phyloP scores from a whole-genome alignment of 2,797 vertebrate genomes.

The Etheostoma nigrum region DNA sequence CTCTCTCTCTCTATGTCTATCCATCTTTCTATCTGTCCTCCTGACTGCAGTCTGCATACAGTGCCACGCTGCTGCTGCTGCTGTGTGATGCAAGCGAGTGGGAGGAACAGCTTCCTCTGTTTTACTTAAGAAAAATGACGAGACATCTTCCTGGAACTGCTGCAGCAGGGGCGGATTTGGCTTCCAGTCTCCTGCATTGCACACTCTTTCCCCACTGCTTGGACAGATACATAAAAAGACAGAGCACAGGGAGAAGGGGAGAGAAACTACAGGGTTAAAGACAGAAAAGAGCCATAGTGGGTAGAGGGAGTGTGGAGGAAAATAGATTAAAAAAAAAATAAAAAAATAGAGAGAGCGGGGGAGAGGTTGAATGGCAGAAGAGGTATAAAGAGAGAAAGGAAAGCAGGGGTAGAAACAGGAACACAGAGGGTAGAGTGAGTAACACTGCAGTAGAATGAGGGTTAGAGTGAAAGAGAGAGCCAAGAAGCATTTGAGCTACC shows the following conservation, averaged over 20 bases:
- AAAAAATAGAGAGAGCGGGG: constrained; percentile 5
- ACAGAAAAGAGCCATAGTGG: constrained; percentile 32
- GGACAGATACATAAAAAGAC: constrained; percentile 59
- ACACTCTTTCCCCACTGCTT: constrained; percentile 59
- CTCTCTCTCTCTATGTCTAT: constrained; percentile 57
- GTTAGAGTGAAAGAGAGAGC: constrained; percentile 64
- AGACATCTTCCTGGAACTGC: constrained; percentile 65
- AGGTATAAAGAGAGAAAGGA: constrained; percentile 44
- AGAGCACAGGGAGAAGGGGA: constrained; percentile 11
- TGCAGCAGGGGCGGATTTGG: constrained; percentile 69
- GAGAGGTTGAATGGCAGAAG: constrained; percentile 63
- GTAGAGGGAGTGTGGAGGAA: constrained; percentile 44
- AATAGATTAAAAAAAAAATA: constrained; percentile 39
- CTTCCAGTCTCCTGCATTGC: constrained; percentile 68
- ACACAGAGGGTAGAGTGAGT: constrained; percentile 52
- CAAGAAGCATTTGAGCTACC: constrained; percentile 64
- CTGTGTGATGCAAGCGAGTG: constrained; percentile 58
- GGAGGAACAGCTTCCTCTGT: constrained; percentile 67
- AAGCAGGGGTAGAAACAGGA: constrained; percentile 46
- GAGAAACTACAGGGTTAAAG: constrained; percentile 26
- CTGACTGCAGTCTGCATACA: constrained; percentile 77
- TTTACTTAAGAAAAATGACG: constrained; percentile 57
- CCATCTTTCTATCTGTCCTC: constrained; percentile 68
- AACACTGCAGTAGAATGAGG: constrained; percentile 78
- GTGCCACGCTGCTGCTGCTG: constrained; percentile 64